Conservation (phyloP, 2,888 invertebrate species). For the Smittia aterrima region DNA sequence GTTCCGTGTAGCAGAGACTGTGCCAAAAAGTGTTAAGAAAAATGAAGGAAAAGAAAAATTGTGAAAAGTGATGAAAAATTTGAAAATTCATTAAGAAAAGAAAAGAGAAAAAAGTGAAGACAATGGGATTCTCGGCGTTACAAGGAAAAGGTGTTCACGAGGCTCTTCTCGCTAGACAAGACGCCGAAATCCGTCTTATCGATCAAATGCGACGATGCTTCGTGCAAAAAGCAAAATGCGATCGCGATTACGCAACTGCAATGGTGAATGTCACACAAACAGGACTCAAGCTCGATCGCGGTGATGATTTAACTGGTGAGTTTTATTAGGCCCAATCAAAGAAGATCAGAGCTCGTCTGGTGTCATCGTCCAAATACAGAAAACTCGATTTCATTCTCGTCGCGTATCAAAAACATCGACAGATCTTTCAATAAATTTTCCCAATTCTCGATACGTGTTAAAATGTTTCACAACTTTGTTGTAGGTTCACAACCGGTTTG, state of each 20-base stretch:
- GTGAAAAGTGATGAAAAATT: neutral
- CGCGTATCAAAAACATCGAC: too few relatives aligned
- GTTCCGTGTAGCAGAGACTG: neutral
- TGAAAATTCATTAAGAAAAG: neutral
- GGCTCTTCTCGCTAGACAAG: constrained; percentile 84
- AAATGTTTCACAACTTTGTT: constrained; percentile 19
- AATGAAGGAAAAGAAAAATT: constrained; percentile 10
- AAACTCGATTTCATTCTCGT: too few relatives aligned
- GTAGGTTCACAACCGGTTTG: constrained; percentile 16
- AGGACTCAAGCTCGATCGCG: constrained; percentile 76
- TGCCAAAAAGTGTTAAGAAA: neutral
- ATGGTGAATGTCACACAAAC: constrained; percentile 77
- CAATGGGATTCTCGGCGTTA: constrained; percentile 83
- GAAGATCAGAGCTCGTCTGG: too few relatives aligned
- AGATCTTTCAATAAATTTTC: neutral
- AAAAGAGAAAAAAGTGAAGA: neutral
- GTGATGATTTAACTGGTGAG: constrained; percentile 54
- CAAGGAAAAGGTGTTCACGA: constrained; percentile 89
- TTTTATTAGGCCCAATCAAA: neutral
- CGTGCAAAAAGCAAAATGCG: constrained; percentile 83
- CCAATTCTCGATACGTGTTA: constrained; percentile 10
- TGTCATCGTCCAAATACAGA: too few relatives aligned
- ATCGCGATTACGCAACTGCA: constrained; percentile 85
- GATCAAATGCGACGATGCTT: constrained; percentile 89
- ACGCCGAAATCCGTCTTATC: constrained; percentile 87